Evolutionary conservation across 1,140 invertebrate genomes (phyloP).

Genomic region (Carposina sasakii): DNA sequence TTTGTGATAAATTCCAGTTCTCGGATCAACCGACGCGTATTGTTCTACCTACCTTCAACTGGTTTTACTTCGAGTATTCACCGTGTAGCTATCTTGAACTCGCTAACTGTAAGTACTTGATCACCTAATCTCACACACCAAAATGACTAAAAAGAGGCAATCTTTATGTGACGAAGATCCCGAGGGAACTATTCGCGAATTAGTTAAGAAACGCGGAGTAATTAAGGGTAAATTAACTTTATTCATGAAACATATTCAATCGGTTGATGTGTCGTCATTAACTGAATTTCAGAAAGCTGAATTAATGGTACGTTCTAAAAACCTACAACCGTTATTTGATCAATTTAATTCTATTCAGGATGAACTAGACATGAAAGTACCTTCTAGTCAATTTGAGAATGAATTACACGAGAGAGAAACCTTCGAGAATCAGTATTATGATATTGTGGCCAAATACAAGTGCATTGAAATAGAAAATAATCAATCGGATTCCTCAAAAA

Average conservation of each 20-base stretch:
- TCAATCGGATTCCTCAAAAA: no score
- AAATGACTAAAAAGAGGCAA: not conserved
- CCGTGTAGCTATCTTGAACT: not conserved
- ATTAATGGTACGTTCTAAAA: not conserved
- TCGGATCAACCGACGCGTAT: no score
- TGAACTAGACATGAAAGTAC: not conserved
- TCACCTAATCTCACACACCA: not conserved
- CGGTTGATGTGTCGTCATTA: not conserved
- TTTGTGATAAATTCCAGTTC: not conserved
- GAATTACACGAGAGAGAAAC: not conserved
- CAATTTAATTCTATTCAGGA: not conserved
- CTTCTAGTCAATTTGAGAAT: not conserved
- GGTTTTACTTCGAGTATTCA: no score
- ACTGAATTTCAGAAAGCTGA: not conserved
- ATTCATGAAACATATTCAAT: not conserved
- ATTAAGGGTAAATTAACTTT: slow-evolving; percentile 1
- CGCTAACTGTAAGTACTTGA: no score
- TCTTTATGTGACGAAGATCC: not conserved
- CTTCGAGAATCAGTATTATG: not conserved
- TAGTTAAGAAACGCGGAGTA: not conserved
- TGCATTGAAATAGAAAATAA: not conserved
- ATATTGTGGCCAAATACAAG: not conserved
- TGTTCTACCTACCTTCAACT: no score
- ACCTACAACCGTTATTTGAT: not conserved
- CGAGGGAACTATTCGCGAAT: not conserved